Evolutionary conservation across 2,888 invertebrate species (phyloP).

Genomic region (Sarcophaga caerulescens): DNA sequence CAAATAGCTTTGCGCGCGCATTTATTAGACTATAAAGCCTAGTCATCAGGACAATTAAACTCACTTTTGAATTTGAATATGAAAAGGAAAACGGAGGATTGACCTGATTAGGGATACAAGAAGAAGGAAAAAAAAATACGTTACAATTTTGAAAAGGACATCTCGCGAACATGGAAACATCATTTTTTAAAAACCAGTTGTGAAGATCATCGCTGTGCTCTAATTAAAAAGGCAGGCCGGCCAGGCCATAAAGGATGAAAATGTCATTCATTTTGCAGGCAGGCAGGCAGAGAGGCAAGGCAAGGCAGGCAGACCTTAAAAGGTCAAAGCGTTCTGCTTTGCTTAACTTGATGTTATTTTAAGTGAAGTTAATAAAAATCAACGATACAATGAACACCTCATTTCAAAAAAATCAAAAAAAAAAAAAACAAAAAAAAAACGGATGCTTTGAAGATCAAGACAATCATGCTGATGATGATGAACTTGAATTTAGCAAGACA

Average conservation of each 20-base stretch:
- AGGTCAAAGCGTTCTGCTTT: constrained; percentile 44
- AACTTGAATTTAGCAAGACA: constrained; percentile 30
- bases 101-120: not conserved
- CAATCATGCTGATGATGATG: not conserved
- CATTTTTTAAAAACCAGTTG: no score
- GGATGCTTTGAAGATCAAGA: not conserved
- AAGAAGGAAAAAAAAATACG: not conserved
- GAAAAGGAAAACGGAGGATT: not conserved
- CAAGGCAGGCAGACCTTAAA: not conserved
- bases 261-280: no score
- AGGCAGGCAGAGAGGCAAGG: no score
- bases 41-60: not conserved
- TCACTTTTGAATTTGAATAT: not conserved
- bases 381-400: constrained; percentile 28
- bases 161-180: no score
- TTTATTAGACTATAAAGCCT: no score
- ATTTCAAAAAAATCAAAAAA: not conserved
- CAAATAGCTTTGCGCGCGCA: no score
- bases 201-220: not conserved
- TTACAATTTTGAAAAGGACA: not conserved
- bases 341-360: constrained; percentile 49
- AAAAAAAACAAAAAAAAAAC: no score
- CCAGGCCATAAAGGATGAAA: no score
- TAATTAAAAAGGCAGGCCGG: not conserved
- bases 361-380: constrained; percentile 64